A percentile compares a stretch with the other conserved stretches of the same genome.
phyloP scores from a whole-genome alignment of 2,888 invertebrate genomes.

The Pyrrhosoma nymphula region DNA sequence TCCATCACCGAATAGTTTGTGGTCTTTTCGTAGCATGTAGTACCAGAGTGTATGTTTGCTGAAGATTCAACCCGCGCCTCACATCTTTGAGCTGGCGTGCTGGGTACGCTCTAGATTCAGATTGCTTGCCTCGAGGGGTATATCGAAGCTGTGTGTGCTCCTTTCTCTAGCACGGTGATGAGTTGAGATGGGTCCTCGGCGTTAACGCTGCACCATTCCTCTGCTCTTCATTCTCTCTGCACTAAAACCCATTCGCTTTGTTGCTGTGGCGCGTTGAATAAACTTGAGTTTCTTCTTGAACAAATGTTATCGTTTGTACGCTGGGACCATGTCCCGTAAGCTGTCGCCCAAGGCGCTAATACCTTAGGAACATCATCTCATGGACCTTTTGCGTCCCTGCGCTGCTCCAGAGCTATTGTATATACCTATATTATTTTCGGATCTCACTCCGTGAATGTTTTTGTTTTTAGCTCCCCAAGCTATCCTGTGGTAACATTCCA shows the following conservation, averaged over 20 bases:
- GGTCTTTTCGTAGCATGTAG: no score
- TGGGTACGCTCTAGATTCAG: no score
- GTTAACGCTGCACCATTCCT: neutral
- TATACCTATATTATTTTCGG: neutral
- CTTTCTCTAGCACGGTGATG: no score
- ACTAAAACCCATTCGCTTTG: neutral
- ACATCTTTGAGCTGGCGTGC: no score
- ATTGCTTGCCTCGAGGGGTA: no score
- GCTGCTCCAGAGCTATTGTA: neutral
- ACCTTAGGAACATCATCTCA: neutral
- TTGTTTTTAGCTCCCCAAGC: neutral
- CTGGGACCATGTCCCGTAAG: neutral
- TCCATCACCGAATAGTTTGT: no score
- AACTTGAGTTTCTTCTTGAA: neutral
- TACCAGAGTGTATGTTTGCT: no score
- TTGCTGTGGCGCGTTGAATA: neutral
- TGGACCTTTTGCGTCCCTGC: neutral
- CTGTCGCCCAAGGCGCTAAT: neutral
- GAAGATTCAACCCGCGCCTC: no score
- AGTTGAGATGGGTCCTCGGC: no score
- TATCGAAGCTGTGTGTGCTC: no score
- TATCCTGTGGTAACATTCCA: neutral
- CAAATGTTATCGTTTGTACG: neutral
- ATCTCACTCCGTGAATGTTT: neutral
- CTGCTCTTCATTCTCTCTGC: neutral